These are phyloP conservation scores for Anoplolepis gracilipes DNA, from an alignment of 1,140 invertebrate species.

Conservation along the genomic window DNA sequence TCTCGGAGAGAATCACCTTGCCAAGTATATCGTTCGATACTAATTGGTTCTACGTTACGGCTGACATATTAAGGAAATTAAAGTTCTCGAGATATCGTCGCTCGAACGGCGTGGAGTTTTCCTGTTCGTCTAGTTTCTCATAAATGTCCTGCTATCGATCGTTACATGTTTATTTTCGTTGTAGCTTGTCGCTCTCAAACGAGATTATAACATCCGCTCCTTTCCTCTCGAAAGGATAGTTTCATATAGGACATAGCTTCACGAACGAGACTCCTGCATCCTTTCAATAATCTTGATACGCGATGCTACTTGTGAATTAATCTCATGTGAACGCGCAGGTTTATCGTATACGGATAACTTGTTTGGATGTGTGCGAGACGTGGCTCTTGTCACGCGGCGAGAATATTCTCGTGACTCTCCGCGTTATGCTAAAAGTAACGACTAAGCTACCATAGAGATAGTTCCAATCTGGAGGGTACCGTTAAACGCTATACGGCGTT, in stretches of 20 bases:
- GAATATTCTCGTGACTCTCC: conserved; percentile 3
- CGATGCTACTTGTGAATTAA: conserved; percentile 23
- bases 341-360: conserved; percentile 57
- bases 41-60: conserved; percentile 74
- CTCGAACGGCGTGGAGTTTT: not conserved
- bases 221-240: not conserved
- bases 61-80: conserved; percentile 79
- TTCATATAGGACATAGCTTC: conserved; percentile 8
- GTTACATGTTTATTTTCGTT: conserved; percentile 6
- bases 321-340: conserved; percentile 44
- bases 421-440: conserved; percentile 51
- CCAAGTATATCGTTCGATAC: conserved; percentile 71
- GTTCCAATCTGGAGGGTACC: conserved; percentile 72
- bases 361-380: not conserved
- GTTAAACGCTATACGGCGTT: conserved; percentile 71
- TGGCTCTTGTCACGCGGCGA: conserved; percentile 16
- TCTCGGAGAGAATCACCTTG: conserved; percentile 23
- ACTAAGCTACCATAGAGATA: conserved; percentile 54
- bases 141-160: not conserved
- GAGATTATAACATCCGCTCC: not conserved
- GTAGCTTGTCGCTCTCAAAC: conserved; percentile 11
- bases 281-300: conserved; percentile 3
- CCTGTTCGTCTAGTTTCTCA: conserved; percentile 69
- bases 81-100: conserved; percentile 71
- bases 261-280: conserved; percentile 25